A percentile compares a stretch with the other conserved stretches of the same genome.
phyloP scores from a whole-genome alignment of 1,140 invertebrate genomes.

The Luehdorfia chinensis region DNA sequence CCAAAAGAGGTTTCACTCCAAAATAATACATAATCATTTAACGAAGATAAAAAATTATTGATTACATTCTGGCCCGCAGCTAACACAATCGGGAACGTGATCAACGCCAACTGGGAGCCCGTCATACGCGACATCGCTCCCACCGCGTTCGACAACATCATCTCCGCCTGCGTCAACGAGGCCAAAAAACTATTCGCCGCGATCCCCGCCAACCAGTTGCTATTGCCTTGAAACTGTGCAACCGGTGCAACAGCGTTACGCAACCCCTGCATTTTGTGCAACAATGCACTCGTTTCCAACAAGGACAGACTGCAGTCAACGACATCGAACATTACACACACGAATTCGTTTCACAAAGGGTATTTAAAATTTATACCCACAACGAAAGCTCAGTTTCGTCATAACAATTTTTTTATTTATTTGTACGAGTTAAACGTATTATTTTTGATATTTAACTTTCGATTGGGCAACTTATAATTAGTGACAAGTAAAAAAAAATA shows the following conservation, averaged over 20 bases:
- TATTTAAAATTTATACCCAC: not conserved
- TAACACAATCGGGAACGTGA: slow-evolving; percentile 57
- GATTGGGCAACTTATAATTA: too few relatives aligned
- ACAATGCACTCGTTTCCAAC: not conserved
- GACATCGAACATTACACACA: slow-evolving; percentile 1
- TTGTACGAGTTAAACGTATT: too few relatives aligned
- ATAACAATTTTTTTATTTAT: not conserved
- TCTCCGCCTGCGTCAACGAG: slow-evolving; percentile 60
- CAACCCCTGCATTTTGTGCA: slow-evolving; percentile 1
- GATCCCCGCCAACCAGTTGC: slow-evolving; percentile 50
- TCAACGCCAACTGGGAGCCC: slow-evolving; percentile 71
- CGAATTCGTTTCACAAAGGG: slow-evolving; percentile 1
- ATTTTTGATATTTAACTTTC: too few relatives aligned
- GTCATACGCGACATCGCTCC: slow-evolving; percentile 72
- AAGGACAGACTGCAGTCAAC: slow-evolving; percentile 3
- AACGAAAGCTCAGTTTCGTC: not conserved
- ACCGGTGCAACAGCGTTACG: not conserved
- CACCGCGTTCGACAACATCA: slow-evolving; percentile 65
- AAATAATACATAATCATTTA: too few relatives aligned
- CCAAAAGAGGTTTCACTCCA: too few relatives aligned
- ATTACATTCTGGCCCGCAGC: too few relatives aligned
- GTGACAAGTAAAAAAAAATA: too few relatives aligned
- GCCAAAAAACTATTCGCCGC: slow-evolving; percentile 64
- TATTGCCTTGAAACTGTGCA: slow-evolving; percentile 36
- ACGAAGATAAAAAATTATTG: too few relatives aligned